Evolutionary conservation across 35 echinoderm and acorn worm species (phyloP).

Genomic region (Heliocidaris tuberculata): DNA sequence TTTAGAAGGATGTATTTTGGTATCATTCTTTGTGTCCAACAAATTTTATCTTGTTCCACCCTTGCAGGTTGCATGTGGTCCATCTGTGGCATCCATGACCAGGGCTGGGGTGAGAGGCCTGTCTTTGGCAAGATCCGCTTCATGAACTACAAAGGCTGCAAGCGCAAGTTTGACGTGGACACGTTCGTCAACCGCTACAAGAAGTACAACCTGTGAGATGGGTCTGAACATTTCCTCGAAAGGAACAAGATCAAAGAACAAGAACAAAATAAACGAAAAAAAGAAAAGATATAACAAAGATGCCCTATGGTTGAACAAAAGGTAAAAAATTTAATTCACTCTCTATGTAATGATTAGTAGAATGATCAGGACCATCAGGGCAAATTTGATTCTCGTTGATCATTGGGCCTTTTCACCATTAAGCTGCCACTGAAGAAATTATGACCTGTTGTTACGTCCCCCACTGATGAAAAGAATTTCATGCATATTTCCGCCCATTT

Average conservation of each 20-base stretch:
- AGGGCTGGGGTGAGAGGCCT: constrained; percentile 81
- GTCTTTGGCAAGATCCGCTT: constrained; percentile 92
- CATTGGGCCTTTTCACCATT: neutral
- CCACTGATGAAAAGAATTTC: too few species aligned
- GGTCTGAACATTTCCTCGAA: neutral
- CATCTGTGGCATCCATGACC: constrained; percentile 88
- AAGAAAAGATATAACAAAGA: too few species aligned
- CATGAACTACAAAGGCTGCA: constrained; percentile 95
- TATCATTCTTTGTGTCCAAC: too few species aligned
- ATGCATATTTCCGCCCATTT: too few species aligned
- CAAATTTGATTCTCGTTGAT: too few species aligned
- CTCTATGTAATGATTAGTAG: neutral
- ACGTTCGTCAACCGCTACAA: constrained; percentile 71
- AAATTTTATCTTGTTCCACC: neutral
- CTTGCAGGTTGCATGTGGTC: constrained; percentile 93
- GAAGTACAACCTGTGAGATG: neutral
- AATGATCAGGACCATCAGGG: too few species aligned
- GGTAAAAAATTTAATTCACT: too few species aligned
- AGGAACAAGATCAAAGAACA: neutral
- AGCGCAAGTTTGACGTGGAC: constrained; percentile 87
- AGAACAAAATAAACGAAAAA: too few species aligned
- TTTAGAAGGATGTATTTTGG: too few species aligned
- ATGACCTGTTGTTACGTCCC: too few species aligned
- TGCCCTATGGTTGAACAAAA: neutral
- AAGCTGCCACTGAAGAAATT: too few species aligned